Percentiles rank a stretch among this genome's conserved stretches.
Evolutionary conservation across 1,140 invertebrate genomes (phyloP).

Genomic region (Pseudomyrmex sp.): DNA sequence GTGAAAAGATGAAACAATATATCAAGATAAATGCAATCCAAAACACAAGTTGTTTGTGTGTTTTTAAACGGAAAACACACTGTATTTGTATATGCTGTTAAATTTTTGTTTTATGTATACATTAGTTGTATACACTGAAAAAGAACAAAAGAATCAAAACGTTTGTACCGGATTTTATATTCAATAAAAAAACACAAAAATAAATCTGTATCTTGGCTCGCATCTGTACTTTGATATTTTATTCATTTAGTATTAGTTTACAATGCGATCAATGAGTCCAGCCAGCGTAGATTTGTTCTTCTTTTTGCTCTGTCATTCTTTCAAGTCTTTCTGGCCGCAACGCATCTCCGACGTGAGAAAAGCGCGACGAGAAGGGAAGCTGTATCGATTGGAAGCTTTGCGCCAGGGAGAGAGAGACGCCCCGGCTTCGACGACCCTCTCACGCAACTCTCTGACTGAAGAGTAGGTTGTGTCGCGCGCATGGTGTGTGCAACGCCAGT

Average conservation of each 20-base stretch:
- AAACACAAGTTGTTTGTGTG: too few relatives aligned
- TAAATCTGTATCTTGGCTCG: too few relatives aligned
- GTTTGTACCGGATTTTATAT: too few relatives aligned
- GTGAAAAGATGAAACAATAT: too few relatives aligned
- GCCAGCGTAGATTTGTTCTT: constrained; percentile 59
- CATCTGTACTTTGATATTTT: too few relatives aligned
- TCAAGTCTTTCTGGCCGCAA: constrained; percentile 13
- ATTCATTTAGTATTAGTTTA: constrained; percentile 45
- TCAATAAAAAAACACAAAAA: too few relatives aligned
- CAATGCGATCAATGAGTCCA: constrained; percentile 56
- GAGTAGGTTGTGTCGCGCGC: constrained; percentile 21
- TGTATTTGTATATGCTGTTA: too few relatives aligned
- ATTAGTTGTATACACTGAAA: too few relatives aligned
- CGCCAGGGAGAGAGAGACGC: constrained; percentile 70
- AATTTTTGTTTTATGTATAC: too few relatives aligned
- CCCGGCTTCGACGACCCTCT: constrained; percentile 51
- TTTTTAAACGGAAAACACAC: too few relatives aligned
- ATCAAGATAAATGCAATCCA: too few relatives aligned
- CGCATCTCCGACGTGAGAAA: constrained; percentile 52
- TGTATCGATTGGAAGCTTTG: constrained; percentile 80
- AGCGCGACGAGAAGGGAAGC: constrained; percentile 71
- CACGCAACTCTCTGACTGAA: constrained; percentile 28
- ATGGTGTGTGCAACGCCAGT: constrained; percentile 41
- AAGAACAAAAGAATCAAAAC: too few relatives aligned
- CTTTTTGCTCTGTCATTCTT: not conserved